These are phyloP conservation scores for Pecten maximus DNA, from an alignment of 2,888 invertebrate species.

Conservation along the genomic window DNA sequence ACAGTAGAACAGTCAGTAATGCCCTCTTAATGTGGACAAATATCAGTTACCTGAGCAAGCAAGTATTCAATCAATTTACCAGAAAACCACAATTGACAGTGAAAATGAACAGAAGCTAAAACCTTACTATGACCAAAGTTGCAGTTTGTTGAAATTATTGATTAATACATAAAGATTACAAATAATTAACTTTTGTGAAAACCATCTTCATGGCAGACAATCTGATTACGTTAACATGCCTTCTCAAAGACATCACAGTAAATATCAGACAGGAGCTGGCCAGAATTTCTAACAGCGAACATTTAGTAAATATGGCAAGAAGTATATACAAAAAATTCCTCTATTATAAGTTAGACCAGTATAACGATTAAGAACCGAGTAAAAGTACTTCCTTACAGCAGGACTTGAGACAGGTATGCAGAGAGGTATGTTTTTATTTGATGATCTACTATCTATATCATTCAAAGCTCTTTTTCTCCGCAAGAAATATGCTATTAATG, in stretches of 20 bases:
- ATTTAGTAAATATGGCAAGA: not conserved
- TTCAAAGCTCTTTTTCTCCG: not conserved
- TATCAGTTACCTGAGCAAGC: no score
- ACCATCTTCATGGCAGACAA: not conserved
- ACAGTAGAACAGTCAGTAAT: no score
- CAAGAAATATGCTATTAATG: not conserved
- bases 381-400: not conserved
- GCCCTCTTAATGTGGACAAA: no score
- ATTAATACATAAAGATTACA: not conserved
- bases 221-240: no score
- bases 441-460: not conserved
- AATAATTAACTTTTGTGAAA: not conserved
- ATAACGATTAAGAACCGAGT: not conserved
- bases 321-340: not conserved
- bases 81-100: no score
- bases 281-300: not conserved
- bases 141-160: not conserved
- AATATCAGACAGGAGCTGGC: not conserved
- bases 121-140: no score
- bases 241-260: not conserved
- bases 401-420: not conserved
- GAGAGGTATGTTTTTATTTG: conserved; percentile 28
- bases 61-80: not conserved
- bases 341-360: not conserved
- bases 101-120: no score